A percentile compares a stretch with the other conserved stretches of the same genome.
Conservation (phyloP, 2,113 vertebrate species). For the Eublepharis macularius region DNA sequence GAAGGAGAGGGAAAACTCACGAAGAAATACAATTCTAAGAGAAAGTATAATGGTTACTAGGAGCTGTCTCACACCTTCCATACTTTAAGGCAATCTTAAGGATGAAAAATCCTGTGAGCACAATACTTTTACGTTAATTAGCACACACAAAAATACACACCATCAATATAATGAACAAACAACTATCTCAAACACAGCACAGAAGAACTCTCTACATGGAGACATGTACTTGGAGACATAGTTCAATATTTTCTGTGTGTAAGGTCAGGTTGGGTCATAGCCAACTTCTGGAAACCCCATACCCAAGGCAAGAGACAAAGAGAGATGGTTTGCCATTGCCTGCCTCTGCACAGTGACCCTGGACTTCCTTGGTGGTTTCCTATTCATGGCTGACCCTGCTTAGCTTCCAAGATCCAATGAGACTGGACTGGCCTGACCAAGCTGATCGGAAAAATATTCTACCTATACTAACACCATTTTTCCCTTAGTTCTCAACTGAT, state of each 20-base stretch:
- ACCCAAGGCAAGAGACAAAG: too few relatives aligned
- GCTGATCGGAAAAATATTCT: background rate
- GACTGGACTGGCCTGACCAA: too few relatives aligned
- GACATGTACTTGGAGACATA: too few relatives aligned
- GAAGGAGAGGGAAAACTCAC: constrained; percentile 1
- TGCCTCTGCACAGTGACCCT: too few relatives aligned
- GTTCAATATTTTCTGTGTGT: too few relatives aligned
- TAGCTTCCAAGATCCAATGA: too few relatives aligned
- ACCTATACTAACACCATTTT: background rate
- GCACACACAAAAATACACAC: background rate
- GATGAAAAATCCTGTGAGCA: background rate
- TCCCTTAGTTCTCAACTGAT: background rate
- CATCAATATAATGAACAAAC: background rate
- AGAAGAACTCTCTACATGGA: background rate
- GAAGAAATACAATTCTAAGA: constrained; percentile 6
- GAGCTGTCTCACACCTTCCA: background rate
- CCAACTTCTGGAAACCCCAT: too few relatives aligned
- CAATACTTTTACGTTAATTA: background rate
- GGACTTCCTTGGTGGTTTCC: too few relatives aligned
- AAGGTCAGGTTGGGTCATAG: too few relatives aligned
- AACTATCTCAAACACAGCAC: background rate
- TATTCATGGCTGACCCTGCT: too few relatives aligned
- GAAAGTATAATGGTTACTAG: background rate
- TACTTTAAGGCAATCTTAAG: background rate
- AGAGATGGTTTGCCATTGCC: too few relatives aligned